A percentile compares a stretch with the other conserved stretches of the same genome.
Conservation (phyloP, 2,113 vertebrate genomes). For the Chamaetylas fuelleborni region DNA sequence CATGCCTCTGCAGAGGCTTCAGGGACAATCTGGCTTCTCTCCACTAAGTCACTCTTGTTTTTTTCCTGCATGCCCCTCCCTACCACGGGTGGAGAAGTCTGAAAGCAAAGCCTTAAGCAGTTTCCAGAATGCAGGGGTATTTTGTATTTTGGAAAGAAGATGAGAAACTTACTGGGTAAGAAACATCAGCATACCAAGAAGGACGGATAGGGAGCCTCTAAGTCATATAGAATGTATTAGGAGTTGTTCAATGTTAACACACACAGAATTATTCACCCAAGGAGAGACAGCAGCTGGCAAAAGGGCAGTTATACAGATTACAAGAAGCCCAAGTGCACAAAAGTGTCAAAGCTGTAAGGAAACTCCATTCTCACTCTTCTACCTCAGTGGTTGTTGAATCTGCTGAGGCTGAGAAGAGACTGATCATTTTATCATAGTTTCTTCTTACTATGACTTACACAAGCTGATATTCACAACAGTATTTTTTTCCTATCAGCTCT, state of each 20-base stretch:
- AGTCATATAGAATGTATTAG: not conserved
- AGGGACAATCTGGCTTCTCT: not conserved
- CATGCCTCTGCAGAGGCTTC: not conserved
- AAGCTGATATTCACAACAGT: not conserved
- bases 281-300: not conserved
- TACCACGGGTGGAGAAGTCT: accelerated
- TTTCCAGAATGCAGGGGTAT: not conserved
- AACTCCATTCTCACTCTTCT: not conserved
- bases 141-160: not conserved
- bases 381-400: not conserved
- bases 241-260: not conserved
- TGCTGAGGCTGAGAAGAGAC: not conserved
- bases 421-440: not conserved
- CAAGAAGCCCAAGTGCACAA: not conserved
- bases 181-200: not conserved
- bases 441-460: not conserved
- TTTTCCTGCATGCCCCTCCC: not conserved
- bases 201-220: not conserved
- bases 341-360: not conserved
- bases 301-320: not conserved
- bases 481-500: not conserved
- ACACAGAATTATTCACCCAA: not conserved
- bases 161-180: not conserved
- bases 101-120: not conserved
- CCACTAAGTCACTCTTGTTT: not conserved